Base-by-base conservation (phyloP, 37 sponge, comb jelly and placozoan genomes). In the Haliclona indistincta region DNA sequence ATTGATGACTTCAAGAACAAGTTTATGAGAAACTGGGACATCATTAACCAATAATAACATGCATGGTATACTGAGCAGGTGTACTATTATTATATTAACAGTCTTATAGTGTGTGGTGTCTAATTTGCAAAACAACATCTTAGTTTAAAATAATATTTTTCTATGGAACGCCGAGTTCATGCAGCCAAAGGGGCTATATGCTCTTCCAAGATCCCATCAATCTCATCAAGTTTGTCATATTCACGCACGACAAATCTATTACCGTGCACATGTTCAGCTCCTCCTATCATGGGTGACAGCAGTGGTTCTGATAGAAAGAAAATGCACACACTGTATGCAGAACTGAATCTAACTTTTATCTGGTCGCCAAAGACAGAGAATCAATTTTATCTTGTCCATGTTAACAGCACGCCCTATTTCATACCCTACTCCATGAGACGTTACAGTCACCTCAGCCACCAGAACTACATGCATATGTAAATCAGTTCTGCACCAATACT, bases 361-460 rank as follows among this genome's bases (percentile, higher is more conserved):
- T n/a, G n/a, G 87, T 78, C 97, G 70, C 67, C 86, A 93, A 17
- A 96, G 78, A 73, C 97, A 96, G n/a, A 96, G 72, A 13, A 93
- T 77, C 26, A 54, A 76, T n/a, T n/a, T n/a, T n/a, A n/a, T n/a
- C 61, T 89, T 93, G 26, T 83, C 74, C 75, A 89, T 80, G 34
- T 76, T 84, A 39, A 93, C 63, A 17, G 91, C 91, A 79, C 97
- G 58, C 19, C 97, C 97, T 43, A 96, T 86, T 72, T 96, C 97
- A 73, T 96, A 96, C 33, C 97, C 97, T 8, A 96, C 97, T 6
- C 97, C 97, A 43, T 93, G 78, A 52, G 94, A 94, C 15, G 91
- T 88, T 40, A 90, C 91, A 10, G 97, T 96, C 1, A 96, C 97
- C 52, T 96, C 97, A 28, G 97, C 97, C 41, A 96, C 85, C n/a